phyloP scores from a whole-genome alignment of 2,113 vertebrate species.

The Apodemus speciosus region DNA sequence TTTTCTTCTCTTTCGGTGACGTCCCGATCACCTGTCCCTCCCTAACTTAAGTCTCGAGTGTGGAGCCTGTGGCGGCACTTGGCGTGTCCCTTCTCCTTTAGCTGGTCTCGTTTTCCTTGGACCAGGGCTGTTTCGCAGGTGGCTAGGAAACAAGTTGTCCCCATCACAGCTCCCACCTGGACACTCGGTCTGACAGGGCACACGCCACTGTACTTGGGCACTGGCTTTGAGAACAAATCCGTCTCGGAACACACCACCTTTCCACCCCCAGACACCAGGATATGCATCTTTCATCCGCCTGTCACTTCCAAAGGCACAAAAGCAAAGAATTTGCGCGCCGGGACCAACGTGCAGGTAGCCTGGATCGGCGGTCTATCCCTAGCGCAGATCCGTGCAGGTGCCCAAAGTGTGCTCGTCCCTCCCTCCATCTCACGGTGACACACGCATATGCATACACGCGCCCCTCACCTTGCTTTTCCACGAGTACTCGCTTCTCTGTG shows the following conservation, averaged over 20 bases:
- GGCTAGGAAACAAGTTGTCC: conserved; percentile 43
- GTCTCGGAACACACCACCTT: not conserved
- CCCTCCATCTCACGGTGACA: not conserved
- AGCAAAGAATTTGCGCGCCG: not conserved
- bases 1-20: not conserved
- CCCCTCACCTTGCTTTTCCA: conserved; percentile 59
- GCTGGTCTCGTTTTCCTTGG: not conserved
- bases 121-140: not conserved
- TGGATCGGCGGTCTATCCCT: not conserved
- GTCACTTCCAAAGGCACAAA: not conserved
- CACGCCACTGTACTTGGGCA: not conserved
- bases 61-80: not conserved
- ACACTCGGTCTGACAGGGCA: not conserved
- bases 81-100: not conserved
- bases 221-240: not conserved
- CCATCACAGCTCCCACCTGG: not conserved
- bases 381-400: conserved; percentile 28
- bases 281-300: not conserved
- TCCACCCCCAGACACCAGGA: not conserved
- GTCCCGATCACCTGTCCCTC: not conserved
- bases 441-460: not conserved
- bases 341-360: not conserved
- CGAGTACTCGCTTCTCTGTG: not conserved
- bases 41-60: not conserved
- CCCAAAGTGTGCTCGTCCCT: conserved; percentile 10